Conservation (phyloP, 2,797 vertebrate species). For the Megalops cyprinoides region DNA sequence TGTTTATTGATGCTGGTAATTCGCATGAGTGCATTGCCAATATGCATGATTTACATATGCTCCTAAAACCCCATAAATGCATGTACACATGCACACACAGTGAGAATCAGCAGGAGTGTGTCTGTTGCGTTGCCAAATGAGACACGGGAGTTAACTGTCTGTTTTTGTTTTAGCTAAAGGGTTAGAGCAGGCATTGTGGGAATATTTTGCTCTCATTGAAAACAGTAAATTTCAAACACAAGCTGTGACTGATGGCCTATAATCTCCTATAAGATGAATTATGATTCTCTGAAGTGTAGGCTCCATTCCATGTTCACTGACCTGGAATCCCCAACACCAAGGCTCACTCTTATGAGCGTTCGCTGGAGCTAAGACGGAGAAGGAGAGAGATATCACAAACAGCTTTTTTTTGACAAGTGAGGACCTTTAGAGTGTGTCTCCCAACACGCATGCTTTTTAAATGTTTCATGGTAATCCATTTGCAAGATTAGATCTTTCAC, state of each 20-base stretch:
- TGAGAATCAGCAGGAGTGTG: not conserved
- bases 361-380: not conserved
- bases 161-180: no score
- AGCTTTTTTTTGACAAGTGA: conserved; percentile 10
- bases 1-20: conserved; percentile 9
- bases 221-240: conserved; percentile 22
- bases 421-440: conserved; percentile 22
- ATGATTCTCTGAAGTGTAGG: conserved; percentile 44
- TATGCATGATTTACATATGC: not conserved
- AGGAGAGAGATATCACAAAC: not conserved
- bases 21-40: not conserved
- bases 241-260: conserved; percentile 17
- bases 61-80: not conserved
- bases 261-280: conserved; percentile 37
- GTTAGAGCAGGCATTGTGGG: not conserved
- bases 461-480: conserved; percentile 37
- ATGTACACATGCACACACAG: not conserved
- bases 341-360: not conserved
- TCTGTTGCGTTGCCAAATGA: not conserved
- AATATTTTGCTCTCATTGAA: not conserved
- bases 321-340: conserved; percentile 34
- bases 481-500: conserved; percentile 37
- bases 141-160: no score
- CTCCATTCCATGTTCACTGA: conserved; percentile 40
- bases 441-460: conserved; percentile 24